These are phyloP conservation scores for Formicarius rufipectus DNA, from an alignment of 2,113 vertebrate species.

Conservation along the genomic window DNA sequence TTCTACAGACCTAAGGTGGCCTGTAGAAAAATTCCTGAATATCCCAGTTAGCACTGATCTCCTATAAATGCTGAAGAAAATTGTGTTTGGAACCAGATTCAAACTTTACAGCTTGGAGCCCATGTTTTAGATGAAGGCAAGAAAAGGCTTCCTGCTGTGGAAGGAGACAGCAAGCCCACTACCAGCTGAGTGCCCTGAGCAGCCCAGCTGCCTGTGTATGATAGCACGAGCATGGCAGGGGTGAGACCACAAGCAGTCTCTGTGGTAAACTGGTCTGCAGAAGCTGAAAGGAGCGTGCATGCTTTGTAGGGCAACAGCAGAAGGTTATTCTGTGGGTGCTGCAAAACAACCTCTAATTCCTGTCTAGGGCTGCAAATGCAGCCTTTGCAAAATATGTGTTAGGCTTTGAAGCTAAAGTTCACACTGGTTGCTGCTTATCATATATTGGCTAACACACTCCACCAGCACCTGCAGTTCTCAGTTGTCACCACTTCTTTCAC, in stretches of 20 bases:
- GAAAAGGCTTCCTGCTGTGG: neutral
- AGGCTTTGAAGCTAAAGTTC: neutral
- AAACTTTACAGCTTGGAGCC: neutral
- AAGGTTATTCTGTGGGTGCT: neutral
- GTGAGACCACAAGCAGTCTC: neutral
- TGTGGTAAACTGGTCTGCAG: neutral
- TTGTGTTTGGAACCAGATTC: neutral
- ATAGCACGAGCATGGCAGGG: accelerated
- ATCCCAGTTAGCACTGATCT: neutral
- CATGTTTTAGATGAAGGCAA: neutral
- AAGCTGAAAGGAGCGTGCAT: neutral
- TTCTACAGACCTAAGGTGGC: neutral
- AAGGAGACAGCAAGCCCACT: neutral
- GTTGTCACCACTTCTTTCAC: conserved; percentile 16
- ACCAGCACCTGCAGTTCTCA: neutral
- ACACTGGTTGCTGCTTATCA: neutral
- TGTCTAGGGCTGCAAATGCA: neutral
- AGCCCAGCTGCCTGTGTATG: neutral
- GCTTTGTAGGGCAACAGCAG: neutral
- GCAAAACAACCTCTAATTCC: conserved; percentile 25
- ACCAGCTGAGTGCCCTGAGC: neutral
- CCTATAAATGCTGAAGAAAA: neutral
- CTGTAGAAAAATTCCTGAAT: neutral
- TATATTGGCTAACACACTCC: neutral
- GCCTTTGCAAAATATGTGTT: neutral